phyloP scores from a whole-genome alignment of 2,888 invertebrate species.

The Lycocerus yunnanus region DNA sequence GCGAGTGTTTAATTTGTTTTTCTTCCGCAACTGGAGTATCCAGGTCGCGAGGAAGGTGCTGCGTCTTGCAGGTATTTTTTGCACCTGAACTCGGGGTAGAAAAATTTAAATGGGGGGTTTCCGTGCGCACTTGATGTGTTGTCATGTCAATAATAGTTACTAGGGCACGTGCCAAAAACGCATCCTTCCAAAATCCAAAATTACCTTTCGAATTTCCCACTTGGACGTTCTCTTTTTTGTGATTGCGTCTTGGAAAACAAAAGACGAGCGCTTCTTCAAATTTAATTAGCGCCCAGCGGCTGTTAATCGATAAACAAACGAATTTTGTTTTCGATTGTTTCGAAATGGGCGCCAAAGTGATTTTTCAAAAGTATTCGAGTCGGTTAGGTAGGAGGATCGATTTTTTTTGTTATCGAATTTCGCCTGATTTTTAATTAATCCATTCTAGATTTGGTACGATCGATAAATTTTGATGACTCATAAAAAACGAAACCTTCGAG shows the following conservation, averaged over 20 bases:
- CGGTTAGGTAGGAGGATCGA: not conserved
- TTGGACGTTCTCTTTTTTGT: too few species aligned
- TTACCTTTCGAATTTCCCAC: too few species aligned
- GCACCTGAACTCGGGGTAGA: not conserved
- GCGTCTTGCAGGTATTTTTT: constrained; percentile 4
- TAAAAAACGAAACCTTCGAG: not conserved
- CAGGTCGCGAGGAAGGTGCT: not conserved
- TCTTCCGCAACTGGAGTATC: not conserved
- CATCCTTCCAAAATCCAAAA: constrained; percentile 2
- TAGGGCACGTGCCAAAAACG: constrained; percentile 25
- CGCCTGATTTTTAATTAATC: not conserved
- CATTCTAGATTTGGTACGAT: not conserved
- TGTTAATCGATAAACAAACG: not conserved
- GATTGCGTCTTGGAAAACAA: too few species aligned
- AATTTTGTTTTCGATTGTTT: not conserved
- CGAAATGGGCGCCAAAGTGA: not conserved
- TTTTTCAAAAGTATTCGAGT: not conserved
- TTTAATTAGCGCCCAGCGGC: not conserved
- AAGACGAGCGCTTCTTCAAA: not conserved
- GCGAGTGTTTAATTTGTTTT: constrained; percentile 5
- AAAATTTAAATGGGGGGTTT: not conserved
- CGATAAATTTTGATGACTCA: constrained; percentile 3
- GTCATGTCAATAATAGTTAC: constrained; percentile 24
- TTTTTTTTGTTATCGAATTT: not conserved
- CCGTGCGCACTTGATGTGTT: constrained; percentile 23